phyloP scores from a whole-genome alignment of 2,113 vertebrate species.

The Cebidichthys violaceus region DNA sequence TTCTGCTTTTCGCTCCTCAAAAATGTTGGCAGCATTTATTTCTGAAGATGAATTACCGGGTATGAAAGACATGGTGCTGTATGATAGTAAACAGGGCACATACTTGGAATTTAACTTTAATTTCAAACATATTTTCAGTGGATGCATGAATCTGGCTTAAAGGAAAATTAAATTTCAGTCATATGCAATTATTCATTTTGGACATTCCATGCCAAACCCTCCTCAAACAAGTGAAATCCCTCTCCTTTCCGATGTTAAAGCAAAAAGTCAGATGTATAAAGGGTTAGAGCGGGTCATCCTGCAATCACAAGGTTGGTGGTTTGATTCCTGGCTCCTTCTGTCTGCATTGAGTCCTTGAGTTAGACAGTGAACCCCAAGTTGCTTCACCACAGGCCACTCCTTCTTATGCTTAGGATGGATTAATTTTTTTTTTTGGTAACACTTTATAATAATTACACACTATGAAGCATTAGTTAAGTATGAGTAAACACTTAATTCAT shows the following conservation, averaged over 20 bases:
- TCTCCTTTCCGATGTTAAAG: background rate
- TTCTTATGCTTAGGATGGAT: background rate
- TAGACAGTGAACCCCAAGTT: too few species aligned
- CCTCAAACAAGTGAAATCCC: background rate
- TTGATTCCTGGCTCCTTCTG: background rate
- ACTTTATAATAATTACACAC: too few species aligned
- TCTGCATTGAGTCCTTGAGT: background rate
- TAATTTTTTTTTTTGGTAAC: too few species aligned
- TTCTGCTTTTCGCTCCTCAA: conserved; percentile 51
- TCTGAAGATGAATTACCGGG: background rate
- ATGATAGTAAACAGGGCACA: background rate
- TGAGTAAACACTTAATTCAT: too few species aligned
- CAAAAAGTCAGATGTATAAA: background rate
- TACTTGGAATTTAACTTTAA: background rate
- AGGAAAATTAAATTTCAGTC: background rate
- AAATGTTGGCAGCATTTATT: background rate
- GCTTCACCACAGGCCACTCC: background rate
- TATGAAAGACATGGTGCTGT: background rate
- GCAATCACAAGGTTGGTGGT: background rate
- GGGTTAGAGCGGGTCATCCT: background rate
- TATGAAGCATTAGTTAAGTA: too few species aligned
- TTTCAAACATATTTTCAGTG: background rate
- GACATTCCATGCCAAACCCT: background rate
- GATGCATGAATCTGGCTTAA: background rate
- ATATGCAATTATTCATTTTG: background rate